These are phyloP conservation scores for Neogobius melanostomus DNA, from an alignment of 2,113 vertebrate genomes.

Conservation along the genomic window DNA sequence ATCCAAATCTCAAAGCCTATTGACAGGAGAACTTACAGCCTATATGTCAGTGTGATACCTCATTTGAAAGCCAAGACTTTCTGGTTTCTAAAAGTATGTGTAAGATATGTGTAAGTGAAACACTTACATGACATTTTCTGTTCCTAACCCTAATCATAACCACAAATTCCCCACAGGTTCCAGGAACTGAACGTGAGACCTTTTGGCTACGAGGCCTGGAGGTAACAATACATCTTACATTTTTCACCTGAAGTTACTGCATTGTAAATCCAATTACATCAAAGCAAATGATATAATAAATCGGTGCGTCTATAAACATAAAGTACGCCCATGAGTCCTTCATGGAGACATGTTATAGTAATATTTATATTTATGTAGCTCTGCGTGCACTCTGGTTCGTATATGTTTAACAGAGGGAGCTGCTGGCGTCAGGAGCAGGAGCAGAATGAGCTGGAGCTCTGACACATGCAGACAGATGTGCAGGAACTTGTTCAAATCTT, in stretches of 20 bases:
- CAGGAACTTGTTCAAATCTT: conserved; percentile 27
- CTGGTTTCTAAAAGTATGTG: too few relatives aligned
- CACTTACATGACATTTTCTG: too few relatives aligned
- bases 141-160: too few relatives aligned
- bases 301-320: not conserved
- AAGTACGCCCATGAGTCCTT: not conserved
- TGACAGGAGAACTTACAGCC: too few relatives aligned
- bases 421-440: conserved; percentile 56
- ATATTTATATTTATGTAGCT: conserved; percentile 10
- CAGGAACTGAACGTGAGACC: too few relatives aligned
- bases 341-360: not conserved
- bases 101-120: too few relatives aligned
- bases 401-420: conserved; percentile 29
- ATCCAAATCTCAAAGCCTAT: too few relatives aligned
- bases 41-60: too few relatives aligned
- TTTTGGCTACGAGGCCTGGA: too few relatives aligned
- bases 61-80: too few relatives aligned
- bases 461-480: conserved; percentile 27
- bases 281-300: not conserved
- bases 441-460: conserved; percentile 41
- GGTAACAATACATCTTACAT: not conserved
- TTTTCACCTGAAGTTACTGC: not conserved
- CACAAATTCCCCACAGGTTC: too few relatives aligned
- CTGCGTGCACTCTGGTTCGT: not conserved
- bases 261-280: not conserved